Evolutionary conservation across 2,113 vertebrate species (phyloP).

Genomic region (Neolamprologus sp.): DNA sequence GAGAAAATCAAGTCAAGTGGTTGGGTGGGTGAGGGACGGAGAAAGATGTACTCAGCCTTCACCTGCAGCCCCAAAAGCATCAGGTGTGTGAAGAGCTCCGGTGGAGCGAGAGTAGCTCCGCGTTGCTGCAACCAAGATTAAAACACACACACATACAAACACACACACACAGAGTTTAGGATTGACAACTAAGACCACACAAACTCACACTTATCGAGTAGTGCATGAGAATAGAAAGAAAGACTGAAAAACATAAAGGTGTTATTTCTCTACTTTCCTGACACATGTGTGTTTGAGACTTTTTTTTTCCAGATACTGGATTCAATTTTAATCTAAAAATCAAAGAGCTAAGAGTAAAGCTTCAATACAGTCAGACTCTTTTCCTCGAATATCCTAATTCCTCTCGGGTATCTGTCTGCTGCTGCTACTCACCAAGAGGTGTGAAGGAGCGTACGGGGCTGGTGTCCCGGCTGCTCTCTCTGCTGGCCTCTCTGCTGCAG

Average conservation of each 20-base stretch:
- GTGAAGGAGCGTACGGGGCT: constrained; percentile 95
- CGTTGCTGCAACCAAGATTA: constrained; percentile 88
- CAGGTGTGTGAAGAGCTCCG: constrained; percentile 92
- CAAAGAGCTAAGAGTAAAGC: background rate
- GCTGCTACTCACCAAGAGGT: constrained; percentile 86
- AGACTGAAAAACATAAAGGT: constrained; percentile 4
- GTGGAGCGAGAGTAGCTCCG: constrained; percentile 98
- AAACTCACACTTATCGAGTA: background rate
- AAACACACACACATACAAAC: constrained; percentile 52
- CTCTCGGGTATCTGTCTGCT: background rate
- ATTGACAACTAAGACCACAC: background rate
- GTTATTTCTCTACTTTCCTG: background rate
- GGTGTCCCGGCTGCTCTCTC: constrained; percentile 97
- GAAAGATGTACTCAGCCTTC: constrained; percentile 85
- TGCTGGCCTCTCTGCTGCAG: constrained; percentile 97
- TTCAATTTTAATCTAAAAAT: background rate
- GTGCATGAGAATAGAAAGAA: background rate
- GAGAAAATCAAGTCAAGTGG: constrained; percentile 10
- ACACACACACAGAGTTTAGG: constrained; percentile 26
- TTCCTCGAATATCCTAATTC: background rate
- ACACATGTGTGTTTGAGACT: background rate
- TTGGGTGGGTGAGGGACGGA: constrained; percentile 35
- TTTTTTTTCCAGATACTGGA: accelerated
- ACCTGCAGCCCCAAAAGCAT: constrained; percentile 94
- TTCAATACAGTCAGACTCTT: background rate